Conservation (phyloP, 2,113 vertebrate species). For the Acrocephalus arundinaceus region DNA sequence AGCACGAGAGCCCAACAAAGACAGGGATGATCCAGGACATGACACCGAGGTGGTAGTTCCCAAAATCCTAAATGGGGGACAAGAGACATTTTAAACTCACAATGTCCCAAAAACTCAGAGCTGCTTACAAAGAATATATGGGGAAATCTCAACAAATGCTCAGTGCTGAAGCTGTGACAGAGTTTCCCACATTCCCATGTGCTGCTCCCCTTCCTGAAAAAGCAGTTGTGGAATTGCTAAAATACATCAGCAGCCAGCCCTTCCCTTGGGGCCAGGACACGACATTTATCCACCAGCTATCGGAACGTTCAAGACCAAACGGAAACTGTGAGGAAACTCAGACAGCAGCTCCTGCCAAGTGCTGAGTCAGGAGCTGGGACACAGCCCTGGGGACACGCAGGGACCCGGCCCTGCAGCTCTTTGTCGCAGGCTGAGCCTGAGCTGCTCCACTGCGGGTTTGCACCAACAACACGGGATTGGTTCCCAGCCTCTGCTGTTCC, state of each 20-base stretch:
- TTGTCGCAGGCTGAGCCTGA: fast-evolving
- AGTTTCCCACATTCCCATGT: neutral
- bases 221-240: neutral
- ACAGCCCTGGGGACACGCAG: neutral
- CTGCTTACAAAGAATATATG: neutral
- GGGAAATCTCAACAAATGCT: neutral
- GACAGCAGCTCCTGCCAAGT: neutral
- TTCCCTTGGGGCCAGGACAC: neutral
- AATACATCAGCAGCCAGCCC: neutral
- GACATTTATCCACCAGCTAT: neutral
- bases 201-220: neutral
- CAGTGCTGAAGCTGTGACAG: neutral
- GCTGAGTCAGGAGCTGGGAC: neutral
- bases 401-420: neutral
- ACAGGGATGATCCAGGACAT: slow-evolving; percentile 98
- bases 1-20: slow-evolving; percentile 96
- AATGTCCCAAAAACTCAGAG: neutral
- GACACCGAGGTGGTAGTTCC: slow-evolving; percentile 87
- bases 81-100: neutral
- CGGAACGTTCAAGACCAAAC: neutral
- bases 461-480: fast-evolving
- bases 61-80: slow-evolving; percentile 83
- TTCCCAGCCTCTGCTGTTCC: neutral
- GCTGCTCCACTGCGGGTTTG: neutral
- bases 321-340: neutral